Conservation (phyloP, 92 coral and sea anemone species). For the Micromussa lordhowensis region DNA sequence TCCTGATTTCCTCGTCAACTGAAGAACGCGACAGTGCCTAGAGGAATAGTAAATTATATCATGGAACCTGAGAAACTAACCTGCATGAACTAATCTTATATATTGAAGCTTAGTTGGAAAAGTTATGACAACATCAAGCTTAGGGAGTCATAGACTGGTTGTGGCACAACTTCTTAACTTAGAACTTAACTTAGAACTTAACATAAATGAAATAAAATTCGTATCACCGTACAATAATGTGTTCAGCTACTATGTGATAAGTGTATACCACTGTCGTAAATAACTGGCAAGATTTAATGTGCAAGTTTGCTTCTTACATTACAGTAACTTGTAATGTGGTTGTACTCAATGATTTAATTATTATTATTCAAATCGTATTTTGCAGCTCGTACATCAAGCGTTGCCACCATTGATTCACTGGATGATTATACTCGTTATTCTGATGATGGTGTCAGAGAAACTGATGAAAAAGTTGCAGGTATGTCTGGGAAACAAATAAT, state of each 20-base stretch:
- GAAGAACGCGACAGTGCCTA: background rate
- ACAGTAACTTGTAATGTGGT: background rate
- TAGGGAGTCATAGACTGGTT: background rate
- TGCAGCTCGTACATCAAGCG: constrained; percentile 93
- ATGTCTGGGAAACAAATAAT: background rate
- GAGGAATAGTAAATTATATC: background rate
- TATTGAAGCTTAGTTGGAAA: background rate
- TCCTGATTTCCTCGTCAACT: background rate
- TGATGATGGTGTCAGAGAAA: constrained; percentile 82
- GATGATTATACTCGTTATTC: constrained; percentile 96
- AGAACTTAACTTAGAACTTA: background rate
- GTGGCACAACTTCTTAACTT: background rate
- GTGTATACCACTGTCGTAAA: background rate
- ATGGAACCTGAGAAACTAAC: background rate
- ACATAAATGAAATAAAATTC: background rate
- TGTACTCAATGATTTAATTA: background rate
- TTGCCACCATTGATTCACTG: constrained; percentile 86
- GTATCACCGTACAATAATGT: background rate
- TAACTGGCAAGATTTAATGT: too few relatives aligned
- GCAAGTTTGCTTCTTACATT: too few relatives aligned
- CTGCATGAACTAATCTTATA: background rate
- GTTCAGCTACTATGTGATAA: background rate
- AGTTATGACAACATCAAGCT: background rate
- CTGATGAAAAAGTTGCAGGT: constrained; percentile 95
- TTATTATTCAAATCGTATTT: background rate